Conservation (phyloP, 2,113 vertebrate genomes). For the Guaruba guarouba region DNA sequence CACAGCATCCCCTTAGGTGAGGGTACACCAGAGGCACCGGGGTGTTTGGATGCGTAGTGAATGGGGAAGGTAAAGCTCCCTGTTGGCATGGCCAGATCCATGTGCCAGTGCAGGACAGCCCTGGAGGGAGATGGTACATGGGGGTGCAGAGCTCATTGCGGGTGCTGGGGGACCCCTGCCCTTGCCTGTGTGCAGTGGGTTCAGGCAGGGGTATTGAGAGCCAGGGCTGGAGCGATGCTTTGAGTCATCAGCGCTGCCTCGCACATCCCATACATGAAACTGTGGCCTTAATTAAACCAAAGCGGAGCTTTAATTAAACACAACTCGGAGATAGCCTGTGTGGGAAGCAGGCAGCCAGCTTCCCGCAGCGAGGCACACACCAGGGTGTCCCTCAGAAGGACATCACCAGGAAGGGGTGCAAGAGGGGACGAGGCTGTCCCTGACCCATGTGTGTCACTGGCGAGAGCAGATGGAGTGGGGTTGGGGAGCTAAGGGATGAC, state of each 20-base stretch:
- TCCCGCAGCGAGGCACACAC: neutral
- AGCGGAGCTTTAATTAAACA: constrained; percentile 55
- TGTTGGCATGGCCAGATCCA: neutral
- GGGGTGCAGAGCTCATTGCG: neutral
- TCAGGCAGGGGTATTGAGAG: neutral
- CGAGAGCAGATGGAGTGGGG: neutral
- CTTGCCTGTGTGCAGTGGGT: accelerated
- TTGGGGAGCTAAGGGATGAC: neutral
- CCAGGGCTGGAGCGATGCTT: neutral
- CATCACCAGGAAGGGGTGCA: accelerated
- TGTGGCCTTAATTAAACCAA: constrained; percentile 47
- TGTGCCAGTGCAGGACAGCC: accelerated
- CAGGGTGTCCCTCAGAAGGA: neutral
- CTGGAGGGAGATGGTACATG: neutral
- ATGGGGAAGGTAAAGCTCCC: neutral
- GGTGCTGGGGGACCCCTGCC: neutral
- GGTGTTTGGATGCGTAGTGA: accelerated
- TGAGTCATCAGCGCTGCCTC: constrained; percentile 15
- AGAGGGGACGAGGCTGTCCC: neutral
- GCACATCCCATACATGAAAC: constrained; percentile 22
- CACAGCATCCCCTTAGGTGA: neutral
- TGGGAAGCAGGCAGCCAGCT: neutral
- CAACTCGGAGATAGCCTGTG: neutral
- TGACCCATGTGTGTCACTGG: accelerated
- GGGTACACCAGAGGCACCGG: accelerated